Evolutionary conservation across 2,113 vertebrate genomes (phyloP), one percentile per base, ranked within the genome.

Genomic region (Mobula hypostoma): DNA sequence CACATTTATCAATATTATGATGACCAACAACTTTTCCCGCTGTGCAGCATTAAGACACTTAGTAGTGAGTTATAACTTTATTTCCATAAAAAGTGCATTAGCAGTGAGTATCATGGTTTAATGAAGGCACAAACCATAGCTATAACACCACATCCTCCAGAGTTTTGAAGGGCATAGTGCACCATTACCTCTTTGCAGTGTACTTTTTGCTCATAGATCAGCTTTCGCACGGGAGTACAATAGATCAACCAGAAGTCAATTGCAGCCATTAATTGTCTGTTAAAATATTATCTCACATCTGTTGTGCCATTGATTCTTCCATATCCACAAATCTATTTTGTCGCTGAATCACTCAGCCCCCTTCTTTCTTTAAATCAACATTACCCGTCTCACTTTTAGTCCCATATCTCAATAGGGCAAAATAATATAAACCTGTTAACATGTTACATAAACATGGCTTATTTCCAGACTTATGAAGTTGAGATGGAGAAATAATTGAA

Each of bases 51-150:
- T 93, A 93, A 72, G 68, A 93, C 70, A 93, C 70, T 93, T 74
- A 74, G 40, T 68, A 12, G 70, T 72, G 91, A 93, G 56, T 93
- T 56, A 93, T 56, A 72, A 56, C 66, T 70, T 48, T 74, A 93
- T 74, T 93, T 76, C 68, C 91, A 93, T 93, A 93, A 74, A 93
- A 93, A 93, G 91, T 93, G 70, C 91, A 93, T 93, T 93, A 93
- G 91, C 32, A 32, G 72, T 56, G 72, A 93, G 91, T 93, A 29
- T 27, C 91, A 40, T 29, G 32, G n/a, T 91, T 91, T 70, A 70
- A 91, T 91, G 88, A 36, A 7, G 63, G 70, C 19, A 19, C 70
- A 56, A 74, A 56, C 91, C 91, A 93, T 24, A 72, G 88, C 68
- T 56, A 11, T 74, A 48, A 48, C 91, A 93, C 48, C 11, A 93